Conservation (phyloP, 2,797 vertebrate genomes). For the Iguana delicatissima region DNA sequence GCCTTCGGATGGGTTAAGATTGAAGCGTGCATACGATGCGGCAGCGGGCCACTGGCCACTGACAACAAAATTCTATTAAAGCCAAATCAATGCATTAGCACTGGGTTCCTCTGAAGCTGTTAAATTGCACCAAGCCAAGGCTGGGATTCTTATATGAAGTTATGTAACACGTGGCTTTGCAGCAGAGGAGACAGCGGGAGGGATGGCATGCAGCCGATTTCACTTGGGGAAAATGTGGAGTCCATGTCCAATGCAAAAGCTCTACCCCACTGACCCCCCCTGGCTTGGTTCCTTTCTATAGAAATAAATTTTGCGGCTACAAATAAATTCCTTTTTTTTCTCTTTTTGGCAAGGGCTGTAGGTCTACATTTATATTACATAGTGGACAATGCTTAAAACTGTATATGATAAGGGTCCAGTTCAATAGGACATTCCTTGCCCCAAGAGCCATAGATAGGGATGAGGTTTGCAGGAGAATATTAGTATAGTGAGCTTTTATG, state of each 20-base stretch:
- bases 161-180: conserved; percentile 50
- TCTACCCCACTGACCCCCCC: too few species aligned
- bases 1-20: conserved; percentile 79
- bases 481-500: background rate
- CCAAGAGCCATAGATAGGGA: background rate
- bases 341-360: too few species aligned
- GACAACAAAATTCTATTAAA: conserved; percentile 78
- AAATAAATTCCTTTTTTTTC: background rate
- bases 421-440: background rate
- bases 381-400: background rate
- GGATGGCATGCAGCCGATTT: background rate
- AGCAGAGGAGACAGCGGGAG: background rate
- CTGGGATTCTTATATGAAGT: conserved; percentile 68
- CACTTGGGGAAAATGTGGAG: accelerated
- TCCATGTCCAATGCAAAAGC: background rate
- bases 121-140: conserved; percentile 67
- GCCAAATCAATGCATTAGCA: conserved; percentile 78
- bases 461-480: background rate
- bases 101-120: conserved; percentile 69
- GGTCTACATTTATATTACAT: background rate
- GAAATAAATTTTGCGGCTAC: background rate
- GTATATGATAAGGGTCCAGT: background rate
- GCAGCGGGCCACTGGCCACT: conserved; percentile 73
- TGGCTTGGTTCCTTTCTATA: conserved; percentile 14
- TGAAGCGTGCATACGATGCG: conserved; percentile 72